Evolutionary conservation across 2,113 vertebrate genomes (phyloP).

Genomic region (Engystomops pustulosus): DNA sequence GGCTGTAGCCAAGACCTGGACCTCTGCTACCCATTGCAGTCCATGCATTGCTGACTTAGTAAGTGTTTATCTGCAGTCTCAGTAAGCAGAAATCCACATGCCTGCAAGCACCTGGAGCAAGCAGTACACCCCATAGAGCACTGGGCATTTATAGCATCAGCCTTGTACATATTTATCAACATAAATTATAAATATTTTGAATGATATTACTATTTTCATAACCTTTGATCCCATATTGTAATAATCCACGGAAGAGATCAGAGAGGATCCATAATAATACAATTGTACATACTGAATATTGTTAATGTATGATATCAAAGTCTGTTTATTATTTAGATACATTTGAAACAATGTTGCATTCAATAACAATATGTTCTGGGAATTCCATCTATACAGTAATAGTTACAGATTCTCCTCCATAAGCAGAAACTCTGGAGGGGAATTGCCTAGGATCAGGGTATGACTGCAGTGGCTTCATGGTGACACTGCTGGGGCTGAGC

Average conservation of each 20-base stretch:
- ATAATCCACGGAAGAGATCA: no score
- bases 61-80: slow-evolving; percentile 50
- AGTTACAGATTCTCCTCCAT: background rate
- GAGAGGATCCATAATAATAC: no score
- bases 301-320: no score
- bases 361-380: background rate
- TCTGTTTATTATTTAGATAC: background rate
- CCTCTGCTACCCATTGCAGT: slow-evolving; percentile 14
- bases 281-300: no score
- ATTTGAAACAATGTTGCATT: background rate
- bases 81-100: slow-evolving; percentile 24
- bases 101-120: background rate
- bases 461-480: background rate
- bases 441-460: background rate
- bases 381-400: background rate
- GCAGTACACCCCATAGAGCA: background rate
- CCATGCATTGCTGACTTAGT: slow-evolving; percentile 54
- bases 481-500: background rate
- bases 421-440: background rate
- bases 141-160: background rate
- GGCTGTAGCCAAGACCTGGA: background rate
- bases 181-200: background rate
- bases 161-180: background rate
- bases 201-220: no score
- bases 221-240: no score